These are phyloP conservation scores for Nudaria mundana DNA, from an alignment of 2,888 invertebrate genomes.

Conservation along the genomic window DNA sequence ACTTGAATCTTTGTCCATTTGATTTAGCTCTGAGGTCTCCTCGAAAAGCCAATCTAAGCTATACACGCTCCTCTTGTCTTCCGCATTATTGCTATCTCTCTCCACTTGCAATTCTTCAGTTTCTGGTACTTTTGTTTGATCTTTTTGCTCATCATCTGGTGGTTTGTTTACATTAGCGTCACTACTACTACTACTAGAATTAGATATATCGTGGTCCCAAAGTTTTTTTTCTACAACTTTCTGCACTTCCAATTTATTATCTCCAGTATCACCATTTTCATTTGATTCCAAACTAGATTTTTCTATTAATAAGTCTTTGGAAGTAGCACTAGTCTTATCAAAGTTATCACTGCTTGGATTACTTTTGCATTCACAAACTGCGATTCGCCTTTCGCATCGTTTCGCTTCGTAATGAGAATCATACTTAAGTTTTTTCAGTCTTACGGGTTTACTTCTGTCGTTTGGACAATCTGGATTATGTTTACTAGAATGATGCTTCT, in stretches of 20 bases:
- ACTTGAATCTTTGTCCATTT: slow-evolving; percentile 44
- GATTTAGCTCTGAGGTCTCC: slow-evolving; percentile 48
- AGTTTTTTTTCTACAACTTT: slow-evolving; percentile 60
- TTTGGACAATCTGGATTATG: slow-evolving; percentile 51
- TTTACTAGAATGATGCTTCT: slow-evolving; percentile 55
- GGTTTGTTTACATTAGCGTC: slow-evolving; percentile 71
- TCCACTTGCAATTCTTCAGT: slow-evolving; percentile 61
- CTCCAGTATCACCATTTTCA: slow-evolving; percentile 59
- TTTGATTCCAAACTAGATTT: slow-evolving; percentile 78
- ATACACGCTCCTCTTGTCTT: slow-evolving; percentile 69
- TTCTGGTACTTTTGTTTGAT: slow-evolving; percentile 46
- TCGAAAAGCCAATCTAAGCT: slow-evolving; percentile 77
- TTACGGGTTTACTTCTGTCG: slow-evolving; percentile 66
- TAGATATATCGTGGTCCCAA: slow-evolving; percentile 80
- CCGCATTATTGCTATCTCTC: slow-evolving; percentile 59
- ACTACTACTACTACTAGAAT: slow-evolving; percentile 82
- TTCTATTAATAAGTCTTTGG: slow-evolving; percentile 85
- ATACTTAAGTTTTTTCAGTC: slow-evolving; percentile 70
- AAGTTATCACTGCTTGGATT: slow-evolving; percentile 66
- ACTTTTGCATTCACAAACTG: slow-evolving; percentile 60
- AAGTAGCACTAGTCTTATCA: slow-evolving; percentile 85
- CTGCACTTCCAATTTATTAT: slow-evolving; percentile 49
- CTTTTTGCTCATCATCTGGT: slow-evolving; percentile 41
- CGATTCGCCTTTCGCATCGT: slow-evolving; percentile 45
- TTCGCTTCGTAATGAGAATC: slow-evolving; percentile 52